Evolutionary conservation across 2,888 invertebrate species (phyloP), one percentile per base, ranked within the genome.

Genomic region (Drosophila crucigera): DNA sequence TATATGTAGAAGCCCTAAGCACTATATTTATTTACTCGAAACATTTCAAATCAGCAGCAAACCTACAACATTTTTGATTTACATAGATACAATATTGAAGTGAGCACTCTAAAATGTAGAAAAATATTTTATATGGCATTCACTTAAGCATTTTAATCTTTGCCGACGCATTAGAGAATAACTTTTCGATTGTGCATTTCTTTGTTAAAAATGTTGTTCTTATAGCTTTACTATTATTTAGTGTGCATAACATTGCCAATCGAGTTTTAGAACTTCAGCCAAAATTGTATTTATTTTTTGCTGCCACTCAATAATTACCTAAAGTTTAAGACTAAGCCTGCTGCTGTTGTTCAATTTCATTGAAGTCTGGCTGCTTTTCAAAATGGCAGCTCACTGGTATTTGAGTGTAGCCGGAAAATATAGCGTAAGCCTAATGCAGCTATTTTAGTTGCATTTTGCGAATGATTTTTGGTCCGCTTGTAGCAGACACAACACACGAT

Each of bases 391-490:
- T n/a, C 16, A 25, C 25, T 16, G 19, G 39, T n/a, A 25, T 16
- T 25, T 47, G 14, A 41, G 37, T 25, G 35, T 30, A 58, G 76
- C 30, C 22, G 41, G 60, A 41, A 56, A 59, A 43, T 30, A n/a
- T 10, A 37, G 14, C 49, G 52, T 30, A 60, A 64, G 68, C 63
- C 68, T 49, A 68, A 68, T 63, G 73, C 63, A 81, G 65, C 82
- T 67, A 64, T 67, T 82, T 47, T 64, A 68, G 82, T 73, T 78
- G 65, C 59, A 60, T 68, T 77, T 82, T 56, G 25, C 39, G 39
- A 62, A 80, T 63, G 65, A 67, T 67, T 74, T 67, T 68, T 63
- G 72, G 69, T 31, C n/a, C 53, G 62, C 73, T 72, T 35, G 65
- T 56, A 59, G 52, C 59, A 59, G 68, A 63, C 71, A 61, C 33